A percentile compares a stretch with the other conserved stretches of the same genome.
phyloP scores from a whole-genome alignment of 2,888 invertebrate genomes.

The Cataglyphis altisquamis region DNA sequence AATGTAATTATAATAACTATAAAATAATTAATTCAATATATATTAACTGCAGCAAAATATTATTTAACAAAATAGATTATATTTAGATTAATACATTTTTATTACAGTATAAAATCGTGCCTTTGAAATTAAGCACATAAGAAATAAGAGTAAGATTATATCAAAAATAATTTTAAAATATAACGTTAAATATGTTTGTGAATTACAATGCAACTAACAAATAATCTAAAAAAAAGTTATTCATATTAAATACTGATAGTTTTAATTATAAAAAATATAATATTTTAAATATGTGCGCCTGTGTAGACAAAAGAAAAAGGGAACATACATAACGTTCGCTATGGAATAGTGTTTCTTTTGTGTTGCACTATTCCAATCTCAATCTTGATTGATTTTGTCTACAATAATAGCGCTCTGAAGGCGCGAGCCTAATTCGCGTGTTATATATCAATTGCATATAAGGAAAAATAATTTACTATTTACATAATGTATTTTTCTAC shows the following conservation, averaged over 20 bases:
- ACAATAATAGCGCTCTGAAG: background rate
- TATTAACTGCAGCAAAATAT: constrained; percentile 11
- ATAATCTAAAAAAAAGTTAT: constrained; percentile 56
- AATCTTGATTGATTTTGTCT: background rate
- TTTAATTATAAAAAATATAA: constrained; percentile 21
- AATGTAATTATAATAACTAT: background rate
- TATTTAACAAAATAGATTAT: constrained; percentile 22
- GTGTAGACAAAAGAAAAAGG: background rate
- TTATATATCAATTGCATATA: constrained; percentile 32
- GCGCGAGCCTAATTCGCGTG: constrained; percentile 2
- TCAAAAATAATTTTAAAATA: constrained; percentile 46
- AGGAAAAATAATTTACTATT: constrained; percentile 62
- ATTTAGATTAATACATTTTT: background rate
- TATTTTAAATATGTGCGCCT: background rate
- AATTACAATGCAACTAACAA: constrained; percentile 31
- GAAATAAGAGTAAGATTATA: constrained; percentile 28
- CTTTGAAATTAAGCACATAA: constrained; percentile 26
- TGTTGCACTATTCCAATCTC: background rate
- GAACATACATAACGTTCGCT: background rate
- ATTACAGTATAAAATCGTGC: constrained; percentile 29
- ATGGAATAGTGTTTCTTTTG: background rate
- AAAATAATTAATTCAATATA: background rate
- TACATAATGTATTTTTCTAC: constrained; percentile 84
- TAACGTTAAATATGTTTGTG: constrained; percentile 21
- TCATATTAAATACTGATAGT: constrained; percentile 67